Percentiles rank a stretch among this genome's conserved stretches.
Conservation (phyloP, 2,113 vertebrate species). For the Pluvianellus socialis region DNA sequence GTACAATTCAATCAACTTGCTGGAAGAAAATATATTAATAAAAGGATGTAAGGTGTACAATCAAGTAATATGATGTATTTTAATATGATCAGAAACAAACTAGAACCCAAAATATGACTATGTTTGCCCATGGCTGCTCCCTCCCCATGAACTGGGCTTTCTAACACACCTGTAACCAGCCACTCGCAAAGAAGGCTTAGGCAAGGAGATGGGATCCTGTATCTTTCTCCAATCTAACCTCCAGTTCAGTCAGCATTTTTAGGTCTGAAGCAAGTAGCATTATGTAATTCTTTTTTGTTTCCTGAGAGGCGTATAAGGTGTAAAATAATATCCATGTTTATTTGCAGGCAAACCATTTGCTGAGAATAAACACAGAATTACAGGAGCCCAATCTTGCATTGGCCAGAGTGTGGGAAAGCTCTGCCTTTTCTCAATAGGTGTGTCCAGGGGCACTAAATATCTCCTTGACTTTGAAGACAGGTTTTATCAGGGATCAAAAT, state of each 20-base stretch:
- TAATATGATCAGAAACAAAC: background rate
- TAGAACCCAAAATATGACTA: background rate
- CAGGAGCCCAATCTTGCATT: background rate
- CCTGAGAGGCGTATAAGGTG: background rate
- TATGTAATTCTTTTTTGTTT: background rate
- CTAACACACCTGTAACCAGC: background rate
- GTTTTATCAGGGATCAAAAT: background rate
- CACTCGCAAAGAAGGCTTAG: background rate
- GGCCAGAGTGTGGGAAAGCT: background rate
- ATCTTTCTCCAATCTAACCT: background rate
- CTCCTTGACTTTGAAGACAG: background rate
- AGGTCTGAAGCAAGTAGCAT: background rate
- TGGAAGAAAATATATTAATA: background rate
- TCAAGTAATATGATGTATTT: background rate
- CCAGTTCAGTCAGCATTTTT: background rate
- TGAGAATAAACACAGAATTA: background rate
- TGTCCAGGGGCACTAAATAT: background rate
- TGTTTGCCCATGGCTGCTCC: background rate
- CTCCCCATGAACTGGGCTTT: background rate
- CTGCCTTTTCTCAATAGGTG: background rate
- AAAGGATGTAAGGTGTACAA: background rate
- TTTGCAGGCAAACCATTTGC: background rate
- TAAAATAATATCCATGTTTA: background rate
- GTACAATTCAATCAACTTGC: background rate
- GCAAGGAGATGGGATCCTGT: background rate